A percentile compares a stretch with the other conserved stretches of the same genome.
phyloP scores from a whole-genome alignment of 2,113 vertebrate genomes.

The Sarotherodon lohbergeri region DNA sequence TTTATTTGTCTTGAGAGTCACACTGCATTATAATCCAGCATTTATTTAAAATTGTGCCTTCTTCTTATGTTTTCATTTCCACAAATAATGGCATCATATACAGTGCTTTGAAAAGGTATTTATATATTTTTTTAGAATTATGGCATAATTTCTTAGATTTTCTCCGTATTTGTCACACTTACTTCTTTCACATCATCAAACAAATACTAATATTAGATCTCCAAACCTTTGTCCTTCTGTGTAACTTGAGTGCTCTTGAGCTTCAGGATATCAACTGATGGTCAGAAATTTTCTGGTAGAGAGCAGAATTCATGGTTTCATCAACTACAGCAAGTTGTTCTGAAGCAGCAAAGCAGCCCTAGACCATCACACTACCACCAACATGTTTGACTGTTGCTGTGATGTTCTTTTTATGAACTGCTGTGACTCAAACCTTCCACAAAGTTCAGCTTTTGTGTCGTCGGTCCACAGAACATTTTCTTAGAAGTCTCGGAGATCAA shows the following conservation, averaged over 20 bases:
- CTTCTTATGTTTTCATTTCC: neutral
- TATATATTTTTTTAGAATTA: neutral
- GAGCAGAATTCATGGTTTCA: neutral
- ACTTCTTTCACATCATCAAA: neutral
- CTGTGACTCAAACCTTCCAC: neutral
- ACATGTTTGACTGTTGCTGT: neutral
- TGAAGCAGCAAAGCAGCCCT: neutral
- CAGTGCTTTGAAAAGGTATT: neutral
- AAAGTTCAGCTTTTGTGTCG: neutral
- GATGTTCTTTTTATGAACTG: neutral
- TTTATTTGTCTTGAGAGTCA: neutral
- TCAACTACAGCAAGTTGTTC: neutral
- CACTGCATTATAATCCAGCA: neutral
- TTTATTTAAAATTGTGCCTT: fast-evolving
- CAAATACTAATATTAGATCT: neutral
- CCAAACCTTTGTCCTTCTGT: neutral
- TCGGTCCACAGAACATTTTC: neutral
- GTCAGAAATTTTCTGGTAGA: neutral
- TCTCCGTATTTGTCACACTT: neutral
- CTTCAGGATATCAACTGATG: neutral
- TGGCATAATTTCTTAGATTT: neutral
- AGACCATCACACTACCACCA: neutral
- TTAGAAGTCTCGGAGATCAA: neutral
- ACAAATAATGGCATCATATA: neutral
- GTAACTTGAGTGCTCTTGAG: neutral